Evolutionary conservation across 2,888 invertebrate genomes (phyloP).

Genomic region (Alloplasta piceator): DNA sequence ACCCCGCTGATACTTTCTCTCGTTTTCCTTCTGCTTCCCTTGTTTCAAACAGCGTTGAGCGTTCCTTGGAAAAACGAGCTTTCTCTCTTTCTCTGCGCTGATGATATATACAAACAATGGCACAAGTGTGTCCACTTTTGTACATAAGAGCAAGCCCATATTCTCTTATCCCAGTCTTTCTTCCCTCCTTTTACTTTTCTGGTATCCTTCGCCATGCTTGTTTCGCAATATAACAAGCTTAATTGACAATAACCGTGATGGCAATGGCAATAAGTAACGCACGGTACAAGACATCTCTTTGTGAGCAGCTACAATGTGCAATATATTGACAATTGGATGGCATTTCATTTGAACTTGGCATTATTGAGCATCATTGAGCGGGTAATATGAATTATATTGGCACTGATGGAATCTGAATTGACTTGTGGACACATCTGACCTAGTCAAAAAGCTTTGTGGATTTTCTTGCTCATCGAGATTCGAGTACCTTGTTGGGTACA

Average conservation of each 20-base stretch:
- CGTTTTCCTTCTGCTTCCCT: slow-evolving; percentile 25
- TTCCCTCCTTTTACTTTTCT: slow-evolving; percentile 10
- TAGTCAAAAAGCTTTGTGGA: no score
- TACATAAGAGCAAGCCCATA: neutral
- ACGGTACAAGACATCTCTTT: neutral
- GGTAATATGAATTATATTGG: slow-evolving; percentile 1
- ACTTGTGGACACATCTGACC: no score
- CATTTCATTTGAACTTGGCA: neutral
- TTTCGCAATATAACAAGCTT: slow-evolving; percentile 41
- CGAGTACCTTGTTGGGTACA: no score
- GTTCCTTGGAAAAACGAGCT: neutral
- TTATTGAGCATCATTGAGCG: neutral
- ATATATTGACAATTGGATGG: no score
- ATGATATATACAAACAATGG: slow-evolving; percentile 15
- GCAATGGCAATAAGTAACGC: slow-evolving; percentile 13
- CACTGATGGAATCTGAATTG: neutral
- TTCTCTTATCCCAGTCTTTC: neutral
- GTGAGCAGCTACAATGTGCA: neutral
- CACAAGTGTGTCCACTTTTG: slow-evolving; percentile 34
- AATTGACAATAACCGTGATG: slow-evolving; percentile 54
- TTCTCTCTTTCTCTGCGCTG: neutral
- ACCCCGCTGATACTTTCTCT: slow-evolving; percentile 33
- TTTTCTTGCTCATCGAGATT: no score
- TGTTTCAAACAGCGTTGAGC: neutral
- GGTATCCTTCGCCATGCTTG: slow-evolving; percentile 12